A percentile compares a stretch with the other conserved stretches of the same genome.
These are phyloP conservation scores for Herpailurus yagouaroundi DNA, from an alignment of 2,113 vertebrate genomes.

Conservation along the genomic window DNA sequence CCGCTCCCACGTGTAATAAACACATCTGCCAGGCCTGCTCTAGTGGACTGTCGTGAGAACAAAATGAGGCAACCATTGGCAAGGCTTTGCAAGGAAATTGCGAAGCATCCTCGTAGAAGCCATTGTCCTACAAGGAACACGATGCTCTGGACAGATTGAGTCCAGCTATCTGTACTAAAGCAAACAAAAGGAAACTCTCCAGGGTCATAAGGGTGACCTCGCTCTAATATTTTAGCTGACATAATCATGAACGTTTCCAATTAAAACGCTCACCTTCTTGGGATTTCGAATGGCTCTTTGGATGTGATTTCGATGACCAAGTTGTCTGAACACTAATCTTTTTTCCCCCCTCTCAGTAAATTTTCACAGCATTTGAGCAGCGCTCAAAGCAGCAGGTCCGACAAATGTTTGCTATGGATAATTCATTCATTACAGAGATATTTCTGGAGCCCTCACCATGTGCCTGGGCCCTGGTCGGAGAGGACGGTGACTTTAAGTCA, in stretches of 20 bases:
- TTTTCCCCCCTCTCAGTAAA: background rate
- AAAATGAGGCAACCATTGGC: background rate
- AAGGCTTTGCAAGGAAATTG: background rate
- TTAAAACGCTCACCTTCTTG: conserved; percentile 47
- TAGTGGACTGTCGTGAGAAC: background rate
- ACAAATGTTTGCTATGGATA: background rate
- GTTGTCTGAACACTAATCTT: background rate
- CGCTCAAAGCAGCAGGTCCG: background rate
- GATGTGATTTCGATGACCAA: conserved; percentile 2
- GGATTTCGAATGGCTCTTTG: conserved; percentile 12
- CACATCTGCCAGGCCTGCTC: background rate
- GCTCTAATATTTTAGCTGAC: background rate
- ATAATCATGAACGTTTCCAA: conserved; percentile 38
- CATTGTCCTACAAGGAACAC: background rate
- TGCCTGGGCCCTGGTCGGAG: background rate
- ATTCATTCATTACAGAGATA: background rate
- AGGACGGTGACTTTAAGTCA: background rate
- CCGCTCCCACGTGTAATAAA: background rate
- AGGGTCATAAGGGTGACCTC: background rate
- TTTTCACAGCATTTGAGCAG: background rate
- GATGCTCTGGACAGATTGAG: background rate
- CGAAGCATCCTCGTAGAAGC: background rate
- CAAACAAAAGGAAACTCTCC: background rate
- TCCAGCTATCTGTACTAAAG: background rate
- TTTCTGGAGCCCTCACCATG: background rate